Evolutionary conservation across 2,113 vertebrate species (phyloP).

Genomic region (Hemiprocne comata): DNA sequence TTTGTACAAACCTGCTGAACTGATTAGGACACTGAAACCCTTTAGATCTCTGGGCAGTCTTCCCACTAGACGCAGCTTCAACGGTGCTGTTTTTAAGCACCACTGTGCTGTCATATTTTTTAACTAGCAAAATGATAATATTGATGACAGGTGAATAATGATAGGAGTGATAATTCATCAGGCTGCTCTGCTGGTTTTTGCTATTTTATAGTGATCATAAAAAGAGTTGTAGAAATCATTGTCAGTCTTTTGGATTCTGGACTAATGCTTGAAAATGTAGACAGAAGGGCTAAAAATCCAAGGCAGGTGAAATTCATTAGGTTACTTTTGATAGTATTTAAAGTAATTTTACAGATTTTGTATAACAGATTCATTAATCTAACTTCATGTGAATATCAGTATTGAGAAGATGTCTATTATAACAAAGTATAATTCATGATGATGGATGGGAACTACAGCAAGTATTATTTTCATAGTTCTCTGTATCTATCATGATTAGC

Average conservation of each 20-base stretch:
- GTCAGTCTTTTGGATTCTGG: not conserved
- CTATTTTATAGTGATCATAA: not conserved
- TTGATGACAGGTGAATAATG: not conserved
- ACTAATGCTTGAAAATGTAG: not conserved
- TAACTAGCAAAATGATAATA: not conserved
- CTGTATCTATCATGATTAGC: not conserved
- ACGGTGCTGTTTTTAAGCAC: not conserved
- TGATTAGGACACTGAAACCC: not conserved
- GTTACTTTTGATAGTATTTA: not conserved
- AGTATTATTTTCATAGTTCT: not conserved
- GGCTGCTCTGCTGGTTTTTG: not conserved
- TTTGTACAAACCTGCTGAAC: not conserved
- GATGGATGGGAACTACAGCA: not conserved
- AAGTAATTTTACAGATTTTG: not conserved
- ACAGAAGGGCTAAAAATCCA: not conserved
- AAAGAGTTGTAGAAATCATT: not conserved
- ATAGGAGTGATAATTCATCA: not conserved
- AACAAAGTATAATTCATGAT: not conserved
- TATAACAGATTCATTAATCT: not conserved
- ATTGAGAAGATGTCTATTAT: not conserved
- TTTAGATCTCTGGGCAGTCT: not conserved
- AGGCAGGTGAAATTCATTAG: not conserved
- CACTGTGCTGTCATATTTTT: not conserved
- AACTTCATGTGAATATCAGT: not conserved
- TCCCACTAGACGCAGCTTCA: not conserved